Conservation (phyloP, 2,113 vertebrate species). For the Chiloscyllium plagiosum region DNA sequence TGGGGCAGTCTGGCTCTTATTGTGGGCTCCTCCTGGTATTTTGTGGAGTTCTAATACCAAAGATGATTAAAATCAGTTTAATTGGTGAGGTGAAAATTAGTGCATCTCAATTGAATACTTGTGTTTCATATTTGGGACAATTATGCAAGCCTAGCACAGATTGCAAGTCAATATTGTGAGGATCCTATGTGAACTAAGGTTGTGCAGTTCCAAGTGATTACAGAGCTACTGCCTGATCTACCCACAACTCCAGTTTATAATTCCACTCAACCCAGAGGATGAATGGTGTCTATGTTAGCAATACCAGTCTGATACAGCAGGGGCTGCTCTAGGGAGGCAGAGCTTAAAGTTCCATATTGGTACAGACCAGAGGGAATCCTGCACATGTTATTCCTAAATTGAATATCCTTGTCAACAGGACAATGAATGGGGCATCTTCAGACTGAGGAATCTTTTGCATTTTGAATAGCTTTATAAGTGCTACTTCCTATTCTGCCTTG, state of each 20-base stretch:
- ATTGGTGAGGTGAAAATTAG: neutral
- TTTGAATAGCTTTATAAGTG: neutral
- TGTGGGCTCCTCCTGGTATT: too few relatives aligned
- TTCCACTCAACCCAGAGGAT: neutral
- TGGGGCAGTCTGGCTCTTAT: too few relatives aligned
- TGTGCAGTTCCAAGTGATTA: too few relatives aligned
- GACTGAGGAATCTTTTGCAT: neutral
- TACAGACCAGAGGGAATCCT: neutral
- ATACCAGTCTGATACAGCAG: neutral
- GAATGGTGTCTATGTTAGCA: neutral
- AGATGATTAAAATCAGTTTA: neutral
- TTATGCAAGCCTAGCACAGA: neutral
- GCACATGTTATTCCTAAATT: neutral
- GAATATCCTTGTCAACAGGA: neutral
- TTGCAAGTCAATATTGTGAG: neutral
- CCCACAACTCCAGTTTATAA: neutral
- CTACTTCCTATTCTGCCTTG: neutral
- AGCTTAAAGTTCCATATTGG: neutral
- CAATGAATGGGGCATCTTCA: neutral
- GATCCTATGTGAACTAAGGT: neutral
- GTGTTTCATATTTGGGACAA: neutral
- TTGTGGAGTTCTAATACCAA: neutral
- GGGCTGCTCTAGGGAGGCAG: neutral
- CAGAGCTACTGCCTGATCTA: neutral
- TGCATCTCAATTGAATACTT: neutral